A percentile compares a stretch with the other conserved stretches of the same genome.
Conservation (phyloP, 2,113 vertebrate genomes). For the Gopherus flavomarginatus region DNA sequence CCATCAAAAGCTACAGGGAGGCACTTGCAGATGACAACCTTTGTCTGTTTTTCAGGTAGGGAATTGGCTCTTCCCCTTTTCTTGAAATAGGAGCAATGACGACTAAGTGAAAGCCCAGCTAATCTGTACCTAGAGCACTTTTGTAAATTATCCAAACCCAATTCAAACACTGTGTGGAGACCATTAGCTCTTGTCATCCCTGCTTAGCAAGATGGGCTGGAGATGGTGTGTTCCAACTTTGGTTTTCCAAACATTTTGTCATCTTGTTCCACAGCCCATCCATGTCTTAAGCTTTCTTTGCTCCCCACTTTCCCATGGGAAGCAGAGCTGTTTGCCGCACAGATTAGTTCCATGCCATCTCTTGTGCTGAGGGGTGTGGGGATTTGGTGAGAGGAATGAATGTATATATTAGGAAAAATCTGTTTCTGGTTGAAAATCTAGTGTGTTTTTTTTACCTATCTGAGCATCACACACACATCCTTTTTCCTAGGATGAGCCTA, state of each 20-base stretch:
- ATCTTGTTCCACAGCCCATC: neutral
- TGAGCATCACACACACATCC: neutral
- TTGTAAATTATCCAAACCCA: neutral
- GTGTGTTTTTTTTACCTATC: neutral
- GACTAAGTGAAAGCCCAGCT: rapidly evolving
- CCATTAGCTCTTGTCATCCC: rapidly evolving
- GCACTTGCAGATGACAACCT: neutral
- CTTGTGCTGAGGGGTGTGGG: neutral
- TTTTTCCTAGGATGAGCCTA: neutral
- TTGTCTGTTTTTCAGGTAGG: neutral
- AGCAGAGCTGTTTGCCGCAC: neutral
- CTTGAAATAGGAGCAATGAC: constrained; percentile 3
- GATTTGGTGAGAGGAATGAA: neutral
- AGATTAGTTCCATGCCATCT: neutral
- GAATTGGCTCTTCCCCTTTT: constrained; percentile 24
- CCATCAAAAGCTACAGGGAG: neutral
- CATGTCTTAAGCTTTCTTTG: neutral
- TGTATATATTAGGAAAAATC: neutral
- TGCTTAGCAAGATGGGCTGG: neutral
- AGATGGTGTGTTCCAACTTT: neutral
- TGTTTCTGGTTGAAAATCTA: neutral
- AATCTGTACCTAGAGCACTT: neutral
- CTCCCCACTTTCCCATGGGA: neutral
- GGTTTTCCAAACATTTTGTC: no score
- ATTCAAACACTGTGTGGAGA: neutral